These are phyloP conservation scores for Cephus nigrinus DNA, from an alignment of 2,888 invertebrate species.

Conservation along the genomic window DNA sequence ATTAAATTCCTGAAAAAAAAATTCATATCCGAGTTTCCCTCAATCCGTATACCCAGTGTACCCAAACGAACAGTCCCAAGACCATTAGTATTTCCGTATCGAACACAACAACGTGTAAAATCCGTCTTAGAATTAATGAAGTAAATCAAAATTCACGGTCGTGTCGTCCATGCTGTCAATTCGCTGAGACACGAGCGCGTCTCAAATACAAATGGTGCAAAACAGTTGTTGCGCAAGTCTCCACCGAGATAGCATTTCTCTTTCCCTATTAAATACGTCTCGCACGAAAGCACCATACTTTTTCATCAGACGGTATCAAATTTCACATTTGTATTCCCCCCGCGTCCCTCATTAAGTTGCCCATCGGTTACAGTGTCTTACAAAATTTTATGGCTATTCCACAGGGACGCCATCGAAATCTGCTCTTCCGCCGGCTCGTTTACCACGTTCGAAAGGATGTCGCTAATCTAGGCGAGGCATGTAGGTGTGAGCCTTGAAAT, in stretches of 20 bases:
- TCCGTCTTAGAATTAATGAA: neutral
- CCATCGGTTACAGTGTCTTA: neutral
- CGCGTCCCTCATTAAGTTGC: neutral
- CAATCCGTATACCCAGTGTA: neutral
- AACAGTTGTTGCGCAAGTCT: neutral
- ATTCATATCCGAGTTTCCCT: neutral
- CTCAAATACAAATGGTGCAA: neutral
- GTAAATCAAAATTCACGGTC: neutral
- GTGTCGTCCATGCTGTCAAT: neutral
- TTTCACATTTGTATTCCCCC: neutral
- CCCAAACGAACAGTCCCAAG: neutral
- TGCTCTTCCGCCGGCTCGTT: neutral
- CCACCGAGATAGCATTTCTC: neutral
- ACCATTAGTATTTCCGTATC: neutral
- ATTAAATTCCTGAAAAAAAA: neutral
- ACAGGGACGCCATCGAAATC: neutral
- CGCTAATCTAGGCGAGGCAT: slow-evolving; percentile 1
- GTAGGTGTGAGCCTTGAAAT: slow-evolving; percentile 2
- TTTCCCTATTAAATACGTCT: neutral
- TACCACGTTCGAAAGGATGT: neutral
- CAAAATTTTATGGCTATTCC: neutral
- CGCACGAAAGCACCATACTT: neutral
- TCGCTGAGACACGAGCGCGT: neutral
- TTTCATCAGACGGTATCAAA: neutral
- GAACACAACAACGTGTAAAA: neutral